These are phyloP conservation scores for Euura saliciscinereae DNA, from an alignment of 1,140 invertebrate species.

Conservation along the genomic window DNA sequence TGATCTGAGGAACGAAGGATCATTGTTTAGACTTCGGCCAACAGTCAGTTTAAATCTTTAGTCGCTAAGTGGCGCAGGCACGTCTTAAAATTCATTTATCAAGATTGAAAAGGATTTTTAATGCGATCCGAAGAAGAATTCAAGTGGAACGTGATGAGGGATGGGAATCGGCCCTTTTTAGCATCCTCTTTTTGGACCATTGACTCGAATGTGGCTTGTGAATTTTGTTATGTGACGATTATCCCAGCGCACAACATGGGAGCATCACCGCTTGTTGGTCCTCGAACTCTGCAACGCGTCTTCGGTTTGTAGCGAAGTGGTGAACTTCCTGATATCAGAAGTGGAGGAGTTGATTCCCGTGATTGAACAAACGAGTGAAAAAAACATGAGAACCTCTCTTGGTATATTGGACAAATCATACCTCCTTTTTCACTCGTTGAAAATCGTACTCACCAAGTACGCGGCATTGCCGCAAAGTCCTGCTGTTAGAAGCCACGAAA, in stretches of 20 bases:
- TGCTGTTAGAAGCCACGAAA: neutral
- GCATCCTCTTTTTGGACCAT: too few relatives aligned
- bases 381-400: neutral
- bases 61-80: too few relatives aligned
- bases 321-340: neutral
- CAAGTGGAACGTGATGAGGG: neutral
- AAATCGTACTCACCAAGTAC: slow-evolving; percentile 10
- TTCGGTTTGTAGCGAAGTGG: neutral
- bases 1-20: neutral
- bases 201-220: neutral
- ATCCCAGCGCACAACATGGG: neutral
- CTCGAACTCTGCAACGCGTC: slow-evolving; percentile 11
- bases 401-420: neutral
- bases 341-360: neutral
- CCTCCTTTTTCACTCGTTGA: slow-evolving; percentile 3
- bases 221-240: neutral
- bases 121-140: neutral
- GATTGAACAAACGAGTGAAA: too few relatives aligned
- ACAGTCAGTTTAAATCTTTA: neutral
- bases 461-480: neutral
- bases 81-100: too few relatives aligned
- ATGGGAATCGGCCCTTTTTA: neutral
- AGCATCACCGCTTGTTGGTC: slow-evolving; percentile 3
- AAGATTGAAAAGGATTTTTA: neutral
- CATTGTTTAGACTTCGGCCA: neutral